Evolutionary conservation across 2,888 invertebrate species (phyloP).

Genomic region (Choreutis nemorana): DNA sequence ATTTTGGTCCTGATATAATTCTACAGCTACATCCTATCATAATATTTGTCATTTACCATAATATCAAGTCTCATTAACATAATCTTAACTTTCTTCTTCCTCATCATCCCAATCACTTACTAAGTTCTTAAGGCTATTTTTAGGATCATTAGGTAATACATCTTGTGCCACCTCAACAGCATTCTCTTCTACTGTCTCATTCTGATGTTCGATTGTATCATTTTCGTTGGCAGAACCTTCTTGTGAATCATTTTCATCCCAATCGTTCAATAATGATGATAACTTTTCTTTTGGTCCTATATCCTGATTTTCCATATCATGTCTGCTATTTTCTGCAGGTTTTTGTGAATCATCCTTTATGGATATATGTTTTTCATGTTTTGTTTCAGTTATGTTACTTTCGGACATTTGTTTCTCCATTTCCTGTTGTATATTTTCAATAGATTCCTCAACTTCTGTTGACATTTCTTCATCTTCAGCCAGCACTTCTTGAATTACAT

Average conservation of each 20-base stretch:
- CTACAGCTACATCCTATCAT: background rate
- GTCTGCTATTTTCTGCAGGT: background rate
- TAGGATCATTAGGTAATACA: no score
- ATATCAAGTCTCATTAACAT: background rate
- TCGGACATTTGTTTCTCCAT: slow-evolving; percentile 37
- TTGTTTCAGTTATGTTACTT: slow-evolving; percentile 16
- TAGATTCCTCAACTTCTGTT: slow-evolving; percentile 47
- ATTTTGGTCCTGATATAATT: background rate
- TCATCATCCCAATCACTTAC: slow-evolving; percentile 64
- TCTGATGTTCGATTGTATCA: slow-evolving; percentile 10
- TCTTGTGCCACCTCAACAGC: slow-evolving; percentile 4
- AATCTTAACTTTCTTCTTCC: slow-evolving; percentile 33
- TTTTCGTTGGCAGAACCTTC: slow-evolving; percentile 20
- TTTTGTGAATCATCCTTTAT: slow-evolving; percentile 11
- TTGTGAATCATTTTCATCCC: slow-evolving; percentile 60
- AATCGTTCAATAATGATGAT: slow-evolving; percentile 51
- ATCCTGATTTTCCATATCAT: slow-evolving; percentile 4
- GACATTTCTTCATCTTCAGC: background rate
- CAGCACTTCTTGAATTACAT: background rate
- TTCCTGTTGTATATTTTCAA: slow-evolving; percentile 56
- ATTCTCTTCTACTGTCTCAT: slow-evolving; percentile 13
- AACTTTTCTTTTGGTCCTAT: slow-evolving; percentile 32
- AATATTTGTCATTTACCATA: background rate
- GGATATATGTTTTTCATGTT: slow-evolving; percentile 12
- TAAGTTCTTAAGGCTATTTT: slow-evolving; percentile 46